These are phyloP conservation scores for Scaptomyza caliginosa DNA, from an alignment of 2,888 invertebrate species.

Conservation along the genomic window DNA sequence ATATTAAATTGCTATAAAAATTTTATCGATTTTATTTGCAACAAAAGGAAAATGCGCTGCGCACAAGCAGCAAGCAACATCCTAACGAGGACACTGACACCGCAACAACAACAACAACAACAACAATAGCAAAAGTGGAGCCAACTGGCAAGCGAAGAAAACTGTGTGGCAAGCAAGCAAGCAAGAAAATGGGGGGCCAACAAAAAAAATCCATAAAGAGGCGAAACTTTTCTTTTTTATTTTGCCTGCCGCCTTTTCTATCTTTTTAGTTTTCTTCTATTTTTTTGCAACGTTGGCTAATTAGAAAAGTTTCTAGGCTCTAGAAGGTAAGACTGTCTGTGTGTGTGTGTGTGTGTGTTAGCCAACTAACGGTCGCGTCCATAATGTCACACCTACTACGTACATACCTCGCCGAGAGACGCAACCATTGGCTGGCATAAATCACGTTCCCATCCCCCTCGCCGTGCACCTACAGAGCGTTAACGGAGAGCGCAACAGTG, in stretches of 20 bases:
- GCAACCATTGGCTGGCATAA: conserved; percentile 84
- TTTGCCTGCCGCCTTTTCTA: conserved; percentile 40
- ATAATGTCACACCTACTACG: conserved; percentile 81
- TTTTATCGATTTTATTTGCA: conserved; percentile 82
- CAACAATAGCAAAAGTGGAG: conserved; percentile 27
- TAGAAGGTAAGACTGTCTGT: conserved; percentile 43
- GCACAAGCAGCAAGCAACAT: conserved; percentile 63
- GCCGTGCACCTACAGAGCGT: conserved; percentile 51
- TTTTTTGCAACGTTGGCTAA: conserved; percentile 67
- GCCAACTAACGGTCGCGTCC: conserved; percentile 60
- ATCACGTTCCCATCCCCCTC: conserved; percentile 72
- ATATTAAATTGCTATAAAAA: conserved; percentile 84
- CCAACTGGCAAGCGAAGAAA: conserved; percentile 41
- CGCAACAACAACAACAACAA: conserved; percentile 34
- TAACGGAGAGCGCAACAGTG: conserved; percentile 41
- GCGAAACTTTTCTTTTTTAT: conserved; percentile 58
- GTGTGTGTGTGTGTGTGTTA: conserved; percentile 31
- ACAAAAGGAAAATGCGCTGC: conserved; percentile 76
- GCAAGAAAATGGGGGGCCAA: conserved; percentile 34
- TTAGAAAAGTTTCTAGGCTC: conserved; percentile 78
- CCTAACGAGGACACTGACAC: conserved; percentile 80
- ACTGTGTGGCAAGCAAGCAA: conserved; percentile 12
- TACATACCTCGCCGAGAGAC: conserved; percentile 75
- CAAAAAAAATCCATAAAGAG: conserved; percentile 74
- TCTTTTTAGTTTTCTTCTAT: conserved; percentile 4